Evolutionary conservation across 2,797 vertebrate genomes (phyloP).

Genomic region (Phaenicophaeus curvirostris): DNA sequence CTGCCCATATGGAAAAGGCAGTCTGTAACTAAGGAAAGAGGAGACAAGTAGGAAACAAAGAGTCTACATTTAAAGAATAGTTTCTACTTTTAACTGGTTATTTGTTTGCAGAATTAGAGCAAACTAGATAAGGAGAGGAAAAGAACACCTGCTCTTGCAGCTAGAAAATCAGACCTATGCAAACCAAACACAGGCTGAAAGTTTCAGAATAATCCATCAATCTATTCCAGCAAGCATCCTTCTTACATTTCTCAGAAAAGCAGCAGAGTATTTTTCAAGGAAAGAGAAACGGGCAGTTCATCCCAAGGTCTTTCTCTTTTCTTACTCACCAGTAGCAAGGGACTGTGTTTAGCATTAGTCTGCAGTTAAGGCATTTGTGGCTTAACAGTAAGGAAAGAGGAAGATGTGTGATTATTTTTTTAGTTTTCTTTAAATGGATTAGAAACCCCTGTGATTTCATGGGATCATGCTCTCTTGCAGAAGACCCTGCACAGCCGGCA

Average conservation of each 20-base stretch:
- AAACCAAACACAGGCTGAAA: not conserved
- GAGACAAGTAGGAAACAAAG: not conserved
- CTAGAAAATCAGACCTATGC: not conserved
- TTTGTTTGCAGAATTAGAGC: not conserved
- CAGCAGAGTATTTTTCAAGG: not conserved
- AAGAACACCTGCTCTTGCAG: not conserved
- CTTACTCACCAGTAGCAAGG: not conserved
- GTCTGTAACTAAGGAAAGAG: not conserved
- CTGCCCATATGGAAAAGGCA: not conserved
- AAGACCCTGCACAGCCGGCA: too few relatives aligned
- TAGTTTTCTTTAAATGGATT: not conserved
- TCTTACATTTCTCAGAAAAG: not conserved
- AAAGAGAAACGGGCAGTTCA: not conserved
- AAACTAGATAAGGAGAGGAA: not conserved
- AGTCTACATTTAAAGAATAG: not conserved
- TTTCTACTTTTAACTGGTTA: not conserved
- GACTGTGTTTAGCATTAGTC: not conserved
- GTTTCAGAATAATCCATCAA: not conserved
- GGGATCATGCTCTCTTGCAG: too few relatives aligned
- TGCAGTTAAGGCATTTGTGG: not conserved
- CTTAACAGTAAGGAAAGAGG: not conserved
- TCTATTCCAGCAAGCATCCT: not conserved
- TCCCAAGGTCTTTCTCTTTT: not conserved
- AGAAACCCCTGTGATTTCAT: not conserved
- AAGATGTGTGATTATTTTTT: not conserved